A percentile compares a stretch with the other conserved stretches of the same genome.
Evolutionary conservation across 2,113 vertebrate genomes (phyloP).

Genomic region (Gambusia holbrooki): DNA sequence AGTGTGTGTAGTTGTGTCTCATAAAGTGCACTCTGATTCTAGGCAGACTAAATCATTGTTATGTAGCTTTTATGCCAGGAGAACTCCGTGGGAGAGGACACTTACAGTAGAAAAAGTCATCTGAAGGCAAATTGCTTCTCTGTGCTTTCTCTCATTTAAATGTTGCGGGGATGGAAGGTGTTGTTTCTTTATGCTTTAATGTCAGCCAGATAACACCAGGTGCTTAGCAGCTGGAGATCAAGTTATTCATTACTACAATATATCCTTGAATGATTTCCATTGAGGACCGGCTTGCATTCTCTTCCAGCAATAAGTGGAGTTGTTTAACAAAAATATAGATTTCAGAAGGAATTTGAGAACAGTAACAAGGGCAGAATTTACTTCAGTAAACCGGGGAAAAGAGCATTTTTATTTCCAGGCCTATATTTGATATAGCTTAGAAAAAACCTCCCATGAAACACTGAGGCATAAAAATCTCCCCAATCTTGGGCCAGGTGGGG

Average conservation of each 20-base stretch:
- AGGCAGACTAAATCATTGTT: constrained; percentile 54
- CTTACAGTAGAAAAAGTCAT: constrained; percentile 59
- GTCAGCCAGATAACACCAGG: constrained; percentile 23
- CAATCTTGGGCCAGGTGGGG: too few species aligned
- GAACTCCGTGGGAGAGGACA: constrained; percentile 53
- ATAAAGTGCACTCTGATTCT: constrained; percentile 23
- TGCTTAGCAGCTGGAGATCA: constrained; percentile 11
- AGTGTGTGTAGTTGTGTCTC: constrained; percentile 15
- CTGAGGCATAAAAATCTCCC: too few species aligned
- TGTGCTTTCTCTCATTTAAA: constrained; percentile 34
- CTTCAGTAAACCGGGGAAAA: too few species aligned
- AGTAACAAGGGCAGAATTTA: too few species aligned
- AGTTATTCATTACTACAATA: constrained; percentile 5
- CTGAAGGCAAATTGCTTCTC: constrained; percentile 51
- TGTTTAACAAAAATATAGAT: too few species aligned
- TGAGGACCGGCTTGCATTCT: too few species aligned
- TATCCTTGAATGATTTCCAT: neutral
- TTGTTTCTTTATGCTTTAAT: constrained; percentile 27
- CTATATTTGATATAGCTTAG: too few species aligned
- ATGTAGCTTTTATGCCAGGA: constrained; percentile 52
- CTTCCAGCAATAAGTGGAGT: too few species aligned
- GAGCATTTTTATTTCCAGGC: too few species aligned
- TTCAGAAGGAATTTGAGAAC: too few species aligned
- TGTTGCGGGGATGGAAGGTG: constrained; percentile 27
- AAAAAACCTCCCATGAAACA: too few species aligned